Evolutionary conservation across 1,140 invertebrate genomes (phyloP), one percentile per base, ranked within the genome.

Genomic region (Drosophila nannoptera): DNA sequence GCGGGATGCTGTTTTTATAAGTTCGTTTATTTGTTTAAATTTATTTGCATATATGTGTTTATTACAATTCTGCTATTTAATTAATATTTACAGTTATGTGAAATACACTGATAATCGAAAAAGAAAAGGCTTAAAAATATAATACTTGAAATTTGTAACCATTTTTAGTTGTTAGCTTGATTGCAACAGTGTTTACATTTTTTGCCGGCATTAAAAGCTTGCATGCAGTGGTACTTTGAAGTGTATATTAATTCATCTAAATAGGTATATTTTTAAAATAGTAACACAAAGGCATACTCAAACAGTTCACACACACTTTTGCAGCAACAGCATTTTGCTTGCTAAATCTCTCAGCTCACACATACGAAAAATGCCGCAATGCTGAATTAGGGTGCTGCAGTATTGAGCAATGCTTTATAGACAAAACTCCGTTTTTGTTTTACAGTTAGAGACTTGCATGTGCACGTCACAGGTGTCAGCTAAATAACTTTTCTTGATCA

Each of bases 131-230:
- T n/a, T n/a, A n/a, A n/a, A n/a, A n/a, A n/a, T n/a, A n/a, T n/a
- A 12, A 22, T 32, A 29, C 9, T 0, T 8, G n/a, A n/a, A n/a
- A n/a, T 33, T 33, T 16, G 2, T 43, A 56, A 45, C 29, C 3
- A n/a, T 12, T 9, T 12, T 56, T 16, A 11, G 1, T 56, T 43
- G 22, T 55, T 32, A 11, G 54, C 7, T 32, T 14, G 53, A 55
- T 32, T 55, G 53, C 38, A 43, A 12, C 29, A 55, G 42, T 43
- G 38, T 43, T 55, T 55, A 55, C 53, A 12, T 43, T 33, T 45
- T 45, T 56, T 33, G 54, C 54, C 54, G 54, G 54, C 40, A 45
- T 14, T 32, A 40, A 12, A 9, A n/a, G 32, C 12, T 4, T 16
- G 8, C n/a, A 50, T 9, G 4, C 50, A 55, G 6, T 22, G 29